Evolutionary conservation across 2,888 invertebrate species (phyloP).

Genomic region (Vesta saturnalis): DNA sequence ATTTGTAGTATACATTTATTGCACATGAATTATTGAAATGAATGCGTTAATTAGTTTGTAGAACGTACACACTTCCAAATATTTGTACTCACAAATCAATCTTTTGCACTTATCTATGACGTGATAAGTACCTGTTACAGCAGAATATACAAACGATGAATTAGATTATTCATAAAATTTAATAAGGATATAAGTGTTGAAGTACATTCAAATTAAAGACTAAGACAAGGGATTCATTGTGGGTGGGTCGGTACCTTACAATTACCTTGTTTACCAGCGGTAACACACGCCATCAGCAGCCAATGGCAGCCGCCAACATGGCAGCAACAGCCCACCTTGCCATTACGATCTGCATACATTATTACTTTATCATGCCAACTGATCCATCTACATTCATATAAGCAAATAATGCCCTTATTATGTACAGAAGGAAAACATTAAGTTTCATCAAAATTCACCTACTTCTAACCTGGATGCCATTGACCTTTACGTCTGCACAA

Average conservation of each 20-base stretch:
- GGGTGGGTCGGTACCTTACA: constrained; percentile 51
- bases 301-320: constrained; percentile 52
- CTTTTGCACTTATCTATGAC: no score
- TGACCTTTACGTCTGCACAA: constrained; percentile 3
- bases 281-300: constrained; percentile 46
- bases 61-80: no score
- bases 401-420: constrained; percentile 21
- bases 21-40: no score
- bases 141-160: no score
- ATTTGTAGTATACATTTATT: no score
- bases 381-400: constrained; percentile 23
- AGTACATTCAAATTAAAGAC: constrained; percentile 30
- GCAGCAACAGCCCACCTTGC: constrained; percentile 51
- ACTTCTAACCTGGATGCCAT: background rate
- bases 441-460: background rate
- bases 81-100: no score
- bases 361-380: constrained; percentile 34
- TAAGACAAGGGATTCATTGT: constrained; percentile 36
- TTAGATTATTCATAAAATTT: constrained; percentile 1
- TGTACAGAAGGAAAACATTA: constrained; percentile 7
- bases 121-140: no score
- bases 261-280: constrained; percentile 48
- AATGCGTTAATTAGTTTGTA: no score
- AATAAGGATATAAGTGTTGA: constrained; percentile 31
- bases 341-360: constrained; percentile 39